A percentile compares a stretch with the other conserved stretches of the same genome.
These are phyloP conservation scores for Lichenostomus cassidix DNA, from an alignment of 2,113 vertebrate species.

Conservation along the genomic window DNA sequence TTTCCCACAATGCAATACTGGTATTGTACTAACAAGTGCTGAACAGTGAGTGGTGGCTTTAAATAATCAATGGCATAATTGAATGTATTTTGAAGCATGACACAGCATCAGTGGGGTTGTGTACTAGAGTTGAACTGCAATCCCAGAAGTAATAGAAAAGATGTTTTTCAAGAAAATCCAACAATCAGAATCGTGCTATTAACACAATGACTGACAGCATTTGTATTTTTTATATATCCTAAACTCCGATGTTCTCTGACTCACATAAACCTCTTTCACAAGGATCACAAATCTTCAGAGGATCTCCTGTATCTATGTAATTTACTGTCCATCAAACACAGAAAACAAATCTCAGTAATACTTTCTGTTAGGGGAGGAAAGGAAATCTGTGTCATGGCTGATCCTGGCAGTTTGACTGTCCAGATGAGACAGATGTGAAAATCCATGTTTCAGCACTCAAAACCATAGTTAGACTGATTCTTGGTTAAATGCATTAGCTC, in stretches of 20 bases:
- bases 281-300: constrained; percentile 68
- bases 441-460: constrained; percentile 72
- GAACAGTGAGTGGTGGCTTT: neutral
- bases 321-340: constrained; percentile 74
- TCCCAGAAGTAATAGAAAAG: constrained; percentile 23
- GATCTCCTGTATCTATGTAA: constrained; percentile 63
- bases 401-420: constrained; percentile 60
- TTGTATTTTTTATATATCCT: constrained; percentile 49
- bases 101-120: neutral
- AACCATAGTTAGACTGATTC: constrained; percentile 68
- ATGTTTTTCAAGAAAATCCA: constrained; percentile 11
- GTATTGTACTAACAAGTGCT: neutral
- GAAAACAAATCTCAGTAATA: constrained; percentile 69
- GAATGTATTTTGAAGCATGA: neutral
- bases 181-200: constrained; percentile 18
- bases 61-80: constrained; percentile 1
- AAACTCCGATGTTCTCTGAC: constrained; percentile 35
- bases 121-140: neutral
- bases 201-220: constrained; percentile 42
- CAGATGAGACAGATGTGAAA: constrained; percentile 74
- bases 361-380: constrained; percentile 58
- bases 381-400: constrained; percentile 48
- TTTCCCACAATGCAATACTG: neutral
- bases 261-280: constrained; percentile 65
- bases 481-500: neutral